phyloP scores from a whole-genome alignment of 2,888 invertebrate species.

The Ormyrus nitidulus region DNA sequence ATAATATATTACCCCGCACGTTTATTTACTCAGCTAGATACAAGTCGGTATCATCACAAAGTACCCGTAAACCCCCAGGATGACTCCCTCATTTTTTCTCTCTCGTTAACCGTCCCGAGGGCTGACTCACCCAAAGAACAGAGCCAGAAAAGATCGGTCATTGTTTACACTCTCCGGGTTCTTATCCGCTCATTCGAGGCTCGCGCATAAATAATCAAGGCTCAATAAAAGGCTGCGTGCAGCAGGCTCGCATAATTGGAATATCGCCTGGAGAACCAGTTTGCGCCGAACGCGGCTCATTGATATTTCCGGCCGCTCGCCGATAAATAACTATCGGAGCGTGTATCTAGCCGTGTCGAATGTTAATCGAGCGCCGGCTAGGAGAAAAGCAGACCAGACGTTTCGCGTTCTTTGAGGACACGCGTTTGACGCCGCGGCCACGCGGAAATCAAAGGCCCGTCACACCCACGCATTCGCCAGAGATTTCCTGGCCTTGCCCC shows the following conservation, averaged over 20 bases:
- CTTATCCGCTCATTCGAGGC: slow-evolving; percentile 34
- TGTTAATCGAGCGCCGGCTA: slow-evolving; percentile 24
- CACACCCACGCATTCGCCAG: slow-evolving; percentile 41
- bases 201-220: background rate
- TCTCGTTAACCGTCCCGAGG: background rate
- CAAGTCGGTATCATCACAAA: background rate
- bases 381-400: slow-evolving; percentile 20
- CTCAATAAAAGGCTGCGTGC: background rate
- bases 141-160: slow-evolving; percentile 10
- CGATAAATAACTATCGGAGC: slow-evolving; percentile 38
- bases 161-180: slow-evolving; percentile 40
- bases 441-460: slow-evolving; percentile 53
- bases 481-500: slow-evolving; percentile 1
- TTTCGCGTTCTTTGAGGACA: no score
- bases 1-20: slow-evolving; percentile 19
- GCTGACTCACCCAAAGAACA: slow-evolving; percentile 13
- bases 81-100: background rate
- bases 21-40: slow-evolving; percentile 41
- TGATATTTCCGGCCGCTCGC: slow-evolving; percentile 44
- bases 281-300: slow-evolving; percentile 6
- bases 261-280: slow-evolving; percentile 17
- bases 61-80: background rate
- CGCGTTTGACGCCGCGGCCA: slow-evolving; percentile 43
- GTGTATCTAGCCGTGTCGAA: slow-evolving; percentile 16
- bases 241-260: slow-evolving; percentile 21